These are phyloP conservation scores for Pipistrellus nathusii DNA, from an alignment of 2,797 vertebrate species.

Conservation along the genomic window DNA sequence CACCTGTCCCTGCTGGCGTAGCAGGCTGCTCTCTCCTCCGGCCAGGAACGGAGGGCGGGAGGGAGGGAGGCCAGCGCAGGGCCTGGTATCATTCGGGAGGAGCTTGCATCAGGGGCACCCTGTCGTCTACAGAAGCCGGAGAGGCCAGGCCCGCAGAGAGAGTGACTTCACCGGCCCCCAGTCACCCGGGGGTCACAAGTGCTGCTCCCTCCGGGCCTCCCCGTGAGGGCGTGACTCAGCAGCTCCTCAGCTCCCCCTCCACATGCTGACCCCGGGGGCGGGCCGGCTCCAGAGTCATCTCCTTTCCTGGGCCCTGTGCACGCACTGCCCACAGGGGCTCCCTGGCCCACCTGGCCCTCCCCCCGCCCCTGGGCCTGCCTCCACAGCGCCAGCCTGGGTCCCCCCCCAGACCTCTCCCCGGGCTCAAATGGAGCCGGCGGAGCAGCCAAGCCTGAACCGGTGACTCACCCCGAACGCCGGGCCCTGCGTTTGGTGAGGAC, in stretches of 20 bases:
- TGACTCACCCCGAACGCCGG: not conserved
- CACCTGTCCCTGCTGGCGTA: no score
- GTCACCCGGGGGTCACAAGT: slow-evolving; percentile 45
- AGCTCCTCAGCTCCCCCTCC: slow-evolving; percentile 50
- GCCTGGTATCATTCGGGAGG: not conserved
- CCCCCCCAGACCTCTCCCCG: not conserved
- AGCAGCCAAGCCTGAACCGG: not conserved
- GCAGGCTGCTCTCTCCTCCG: no score
- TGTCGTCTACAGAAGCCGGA: slow-evolving; percentile 1
- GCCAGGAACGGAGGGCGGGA: not conserved
- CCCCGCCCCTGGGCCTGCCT: not conserved
- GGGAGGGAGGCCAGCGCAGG: not conserved
- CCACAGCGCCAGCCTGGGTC: not conserved
- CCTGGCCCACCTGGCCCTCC: not conserved
- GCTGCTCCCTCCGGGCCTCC: not conserved
- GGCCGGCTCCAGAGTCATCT: not conserved
- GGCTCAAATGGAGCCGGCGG: not conserved
- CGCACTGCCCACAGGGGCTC: not conserved
- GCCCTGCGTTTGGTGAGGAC: not conserved
- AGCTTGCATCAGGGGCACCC: not conserved
- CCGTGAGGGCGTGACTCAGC: slow-evolving; percentile 66
- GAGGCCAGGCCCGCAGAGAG: not conserved
- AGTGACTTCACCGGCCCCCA: slow-evolving; percentile 55
- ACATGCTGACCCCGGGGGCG: not conserved
- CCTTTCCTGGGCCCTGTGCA: not conserved